These are phyloP conservation scores for Potamarius usumacintae DNA, from an alignment of 2,113 vertebrate species.

Conservation along the genomic window DNA sequence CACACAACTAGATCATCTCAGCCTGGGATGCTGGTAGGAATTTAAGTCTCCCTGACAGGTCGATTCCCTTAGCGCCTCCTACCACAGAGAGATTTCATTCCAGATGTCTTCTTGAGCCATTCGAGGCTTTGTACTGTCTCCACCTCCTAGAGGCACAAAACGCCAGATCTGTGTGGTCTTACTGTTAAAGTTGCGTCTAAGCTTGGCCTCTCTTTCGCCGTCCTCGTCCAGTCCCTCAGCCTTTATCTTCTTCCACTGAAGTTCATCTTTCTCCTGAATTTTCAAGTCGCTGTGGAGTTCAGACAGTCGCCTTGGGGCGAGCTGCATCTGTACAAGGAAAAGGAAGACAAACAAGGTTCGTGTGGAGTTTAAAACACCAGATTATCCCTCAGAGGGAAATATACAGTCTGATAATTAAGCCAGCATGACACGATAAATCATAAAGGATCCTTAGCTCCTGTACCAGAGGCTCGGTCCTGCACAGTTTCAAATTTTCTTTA, in stretches of 20 bases:
- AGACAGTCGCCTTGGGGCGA: conserved; percentile 81
- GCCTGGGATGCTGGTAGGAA: background rate
- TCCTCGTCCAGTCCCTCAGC: conserved; percentile 86
- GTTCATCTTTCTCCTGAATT: conserved; percentile 92
- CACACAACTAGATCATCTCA: background rate
- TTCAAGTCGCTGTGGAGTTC: conserved; percentile 94
- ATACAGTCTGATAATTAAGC: background rate
- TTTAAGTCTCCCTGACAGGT: background rate
- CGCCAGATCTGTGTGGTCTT: background rate
- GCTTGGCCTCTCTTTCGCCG: conserved; percentile 87
- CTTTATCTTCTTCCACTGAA: conserved; percentile 93
- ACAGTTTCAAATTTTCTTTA: background rate
- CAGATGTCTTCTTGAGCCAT: background rate
- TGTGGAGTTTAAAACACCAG: background rate
- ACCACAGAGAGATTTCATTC: background rate
- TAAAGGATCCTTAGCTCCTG: background rate
- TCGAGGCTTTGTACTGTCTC: background rate
- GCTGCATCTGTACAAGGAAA: conserved; percentile 74
- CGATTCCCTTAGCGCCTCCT: background rate
- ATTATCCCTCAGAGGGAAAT: background rate
- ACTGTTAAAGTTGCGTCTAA: conserved; percentile 82
- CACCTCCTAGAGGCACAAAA: no score
- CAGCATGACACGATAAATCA: background rate
- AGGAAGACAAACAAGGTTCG: background rate
- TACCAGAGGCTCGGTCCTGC: background rate